Conservation (phyloP, 2,888 invertebrate genomes). For the Troides oblongomaculatus region DNA sequence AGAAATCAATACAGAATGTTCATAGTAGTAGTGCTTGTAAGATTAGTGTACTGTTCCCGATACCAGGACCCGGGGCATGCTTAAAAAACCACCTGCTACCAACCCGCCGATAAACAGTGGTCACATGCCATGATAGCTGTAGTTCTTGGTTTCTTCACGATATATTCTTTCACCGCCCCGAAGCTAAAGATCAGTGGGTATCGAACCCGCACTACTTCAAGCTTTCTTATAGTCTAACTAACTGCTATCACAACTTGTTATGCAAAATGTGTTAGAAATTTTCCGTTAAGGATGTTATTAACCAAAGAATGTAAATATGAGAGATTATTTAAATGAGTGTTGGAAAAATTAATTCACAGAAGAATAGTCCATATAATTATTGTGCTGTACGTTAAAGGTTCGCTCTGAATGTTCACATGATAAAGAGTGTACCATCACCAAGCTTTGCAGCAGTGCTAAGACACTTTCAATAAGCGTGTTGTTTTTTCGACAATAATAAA, state of each 20-base stretch:
- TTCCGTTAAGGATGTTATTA: neutral
- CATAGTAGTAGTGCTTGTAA: neutral
- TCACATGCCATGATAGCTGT: no score
- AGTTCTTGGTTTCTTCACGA: no score
- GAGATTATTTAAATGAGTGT: neutral
- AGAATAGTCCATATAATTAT: neutral
- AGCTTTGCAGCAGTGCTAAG: slow-evolving; percentile 17
- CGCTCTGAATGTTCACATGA: neutral
- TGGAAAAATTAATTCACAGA: neutral
- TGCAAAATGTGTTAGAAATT: neutral
- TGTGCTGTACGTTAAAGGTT: neutral
- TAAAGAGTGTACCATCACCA: slow-evolving; percentile 22
- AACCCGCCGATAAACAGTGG: no score
- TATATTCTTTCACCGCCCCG: no score
- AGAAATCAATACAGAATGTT: neutral
- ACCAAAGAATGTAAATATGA: neutral
- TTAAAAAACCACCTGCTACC: no score
- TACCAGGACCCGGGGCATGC: no score
- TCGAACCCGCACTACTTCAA: no score
- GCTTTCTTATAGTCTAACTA: no score
- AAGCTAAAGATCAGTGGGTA: no score
- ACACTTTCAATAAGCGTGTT: slow-evolving; percentile 19
- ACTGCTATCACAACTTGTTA: neutral
- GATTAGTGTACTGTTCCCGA: no score
- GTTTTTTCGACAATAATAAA: slow-evolving; percentile 3